Evolutionary conservation across 2,888 invertebrate species (phyloP).

Genomic region (Leuctra nigra): DNA sequence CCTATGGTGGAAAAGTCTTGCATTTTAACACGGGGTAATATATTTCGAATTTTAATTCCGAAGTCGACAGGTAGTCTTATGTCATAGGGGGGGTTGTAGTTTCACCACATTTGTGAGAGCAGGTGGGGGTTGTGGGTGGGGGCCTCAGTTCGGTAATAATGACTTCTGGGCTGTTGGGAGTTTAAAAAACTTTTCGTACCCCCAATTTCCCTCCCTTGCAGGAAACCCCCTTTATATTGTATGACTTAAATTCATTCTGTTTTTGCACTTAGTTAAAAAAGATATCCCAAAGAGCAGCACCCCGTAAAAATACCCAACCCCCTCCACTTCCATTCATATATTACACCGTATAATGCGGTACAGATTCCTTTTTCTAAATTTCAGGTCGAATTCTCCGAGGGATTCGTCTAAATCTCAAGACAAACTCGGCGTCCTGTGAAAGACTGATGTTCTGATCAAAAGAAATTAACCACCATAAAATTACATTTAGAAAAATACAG

Average conservation of each 20-base stretch:
- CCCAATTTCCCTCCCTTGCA: neutral
- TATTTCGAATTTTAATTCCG: conserved; percentile 30
- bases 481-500: neutral
- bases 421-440: neutral
- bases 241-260: conserved; percentile 12
- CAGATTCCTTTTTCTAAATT: no score
- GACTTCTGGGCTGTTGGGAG: conserved; percentile 27
- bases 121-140: neutral
- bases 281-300: conserved; percentile 11
- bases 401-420: conserved; percentile 2
- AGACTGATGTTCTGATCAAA: conserved; percentile 11
- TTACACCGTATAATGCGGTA: neutral
- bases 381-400: no score
- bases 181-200: conserved; percentile 22
- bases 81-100: conserved; percentile 20
- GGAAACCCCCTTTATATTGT: no score
- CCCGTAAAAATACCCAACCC: conserved; percentile 15
- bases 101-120: conserved; percentile 10
- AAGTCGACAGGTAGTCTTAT: conserved; percentile 25
- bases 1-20: conserved; percentile 15
- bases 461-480: conserved; percentile 11
- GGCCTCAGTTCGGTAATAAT: conserved; percentile 23
- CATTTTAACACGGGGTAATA: conserved; percentile 27
- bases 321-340: neutral
- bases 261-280: conserved; percentile 19